Conservation (phyloP, 2,797 vertebrate species). For the Mergus octosetaceus region DNA sequence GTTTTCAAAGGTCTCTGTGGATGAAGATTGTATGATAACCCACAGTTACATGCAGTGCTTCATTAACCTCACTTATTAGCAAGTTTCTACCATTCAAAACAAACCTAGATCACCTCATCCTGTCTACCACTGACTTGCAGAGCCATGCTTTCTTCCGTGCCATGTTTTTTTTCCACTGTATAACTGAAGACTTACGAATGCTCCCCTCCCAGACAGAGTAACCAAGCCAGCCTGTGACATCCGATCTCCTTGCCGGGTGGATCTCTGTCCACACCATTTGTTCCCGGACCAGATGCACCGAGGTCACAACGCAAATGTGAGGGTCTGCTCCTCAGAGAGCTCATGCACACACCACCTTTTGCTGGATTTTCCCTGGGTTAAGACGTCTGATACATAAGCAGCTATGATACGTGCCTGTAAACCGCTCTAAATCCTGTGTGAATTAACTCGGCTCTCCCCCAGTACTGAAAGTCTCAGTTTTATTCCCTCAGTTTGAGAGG, state of each 20-base stretch:
- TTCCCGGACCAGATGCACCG: not conserved
- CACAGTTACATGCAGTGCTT: not conserved
- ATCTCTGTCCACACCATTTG: constrained; percentile 20
- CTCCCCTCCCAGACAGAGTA: not conserved
- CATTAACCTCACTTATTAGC: constrained; percentile 2
- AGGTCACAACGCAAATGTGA: not conserved
- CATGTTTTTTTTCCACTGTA: not conserved
- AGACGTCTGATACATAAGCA: not conserved
- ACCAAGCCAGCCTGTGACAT: not conserved
- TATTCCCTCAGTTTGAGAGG: not conserved
- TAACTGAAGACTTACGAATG: not conserved
- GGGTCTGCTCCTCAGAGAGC: not conserved
- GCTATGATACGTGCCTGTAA: not conserved
- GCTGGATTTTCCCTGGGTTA: not conserved
- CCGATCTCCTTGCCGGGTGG: not conserved
- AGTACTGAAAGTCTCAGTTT: not conserved
- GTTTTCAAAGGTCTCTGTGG: not conserved
- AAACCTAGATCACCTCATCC: not conserved
- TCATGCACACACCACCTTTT: not conserved
- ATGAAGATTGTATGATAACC: not conserved
- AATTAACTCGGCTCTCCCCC: not conserved
- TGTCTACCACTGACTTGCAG: not conserved
- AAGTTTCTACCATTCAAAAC: constrained; percentile 22
- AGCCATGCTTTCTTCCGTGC: not conserved
- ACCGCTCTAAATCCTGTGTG: not conserved